A percentile compares a stretch with the other conserved stretches of the same genome.
Conservation (phyloP, 2,797 vertebrate genomes). For the Manis crassicaudata region DNA sequence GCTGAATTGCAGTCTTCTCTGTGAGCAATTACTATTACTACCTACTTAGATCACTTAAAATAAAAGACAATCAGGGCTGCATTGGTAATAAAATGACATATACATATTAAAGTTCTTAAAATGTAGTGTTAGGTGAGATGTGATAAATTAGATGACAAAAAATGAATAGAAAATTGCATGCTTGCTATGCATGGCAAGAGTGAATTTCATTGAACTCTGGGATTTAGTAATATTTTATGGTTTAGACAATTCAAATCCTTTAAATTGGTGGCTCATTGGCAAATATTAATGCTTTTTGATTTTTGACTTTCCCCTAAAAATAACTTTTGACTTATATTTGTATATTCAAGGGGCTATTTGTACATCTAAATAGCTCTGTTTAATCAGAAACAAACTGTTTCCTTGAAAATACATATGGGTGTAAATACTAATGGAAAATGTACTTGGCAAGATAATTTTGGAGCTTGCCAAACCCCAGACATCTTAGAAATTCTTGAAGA, state of each 20-base stretch:
- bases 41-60: background rate
- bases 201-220: background rate
- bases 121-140: background rate
- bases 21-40: background rate
- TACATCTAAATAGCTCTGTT: slow-evolving; percentile 33
- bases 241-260: slow-evolving; percentile 26
- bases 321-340: background rate
- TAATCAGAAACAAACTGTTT: slow-evolving; percentile 63
- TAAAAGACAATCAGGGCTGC: background rate
- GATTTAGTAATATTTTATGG: background rate
- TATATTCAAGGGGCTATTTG: background rate
- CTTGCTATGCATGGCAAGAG: background rate
- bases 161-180: background rate
- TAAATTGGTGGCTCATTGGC: background rate
- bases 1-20: background rate
- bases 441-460: slow-evolving; percentile 44
- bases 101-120: background rate
- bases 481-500: slow-evolving; percentile 42
- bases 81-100: background rate
- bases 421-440: slow-evolving; percentile 59
- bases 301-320: slow-evolving; percentile 4
- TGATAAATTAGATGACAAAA: background rate
- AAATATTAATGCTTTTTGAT: background rate
- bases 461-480: slow-evolving; percentile 16
- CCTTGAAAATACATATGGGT: slow-evolving; percentile 50